Base-by-base conservation (phyloP, 2,113 vertebrate species). In the Rhinolophus ferrumequinum region DNA sequence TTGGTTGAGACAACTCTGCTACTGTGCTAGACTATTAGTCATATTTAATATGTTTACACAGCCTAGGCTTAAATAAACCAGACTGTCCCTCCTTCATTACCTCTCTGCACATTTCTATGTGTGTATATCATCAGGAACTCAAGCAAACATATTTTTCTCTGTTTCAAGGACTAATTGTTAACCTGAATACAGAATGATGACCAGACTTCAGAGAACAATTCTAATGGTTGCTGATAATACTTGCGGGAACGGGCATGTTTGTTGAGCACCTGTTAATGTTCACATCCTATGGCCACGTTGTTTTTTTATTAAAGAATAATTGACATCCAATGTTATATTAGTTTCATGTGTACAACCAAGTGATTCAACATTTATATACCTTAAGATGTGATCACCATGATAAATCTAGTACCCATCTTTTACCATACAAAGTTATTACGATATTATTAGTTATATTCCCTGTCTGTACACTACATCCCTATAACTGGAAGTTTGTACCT, bases 201-300 rank as follows among this genome's bases (percentile, higher is more conserved):
- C 79, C 94, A 56, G 69, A 60, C 22, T 84, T 85, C 76, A 66
- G 26, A 85, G 66, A 95, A 28, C 30, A 93, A 26, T 56, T 92
- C 35, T 72, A 54, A 30, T 35, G 35, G 28, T 7, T 94, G n/a
- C 75, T 76, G 80, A 92, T 35, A 52, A 93, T 54, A 67, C 35
- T 44, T 94, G 44, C 58, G 82, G 80, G 90, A 90, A 94, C 38
- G 35, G 35, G 41, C 13, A n/a, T 77, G 19, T 38, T 72, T 13
- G 9, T 19, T 44, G 33, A 26, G 6, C 93, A 95, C 41, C 94
- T 97, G 94, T 69, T 93, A 50, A 85, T 85, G 96, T 97, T 96
- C 94, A 84, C 96, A 79, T 30, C 35, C 38, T 88, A 9, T 87
- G 54, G 11, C 54, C 56, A 73, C 30, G 13, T 62, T 62, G 35